phyloP scores from a whole-genome alignment of 1,140 invertebrate genomes.

The Stegodyphus mimosarum region DNA sequence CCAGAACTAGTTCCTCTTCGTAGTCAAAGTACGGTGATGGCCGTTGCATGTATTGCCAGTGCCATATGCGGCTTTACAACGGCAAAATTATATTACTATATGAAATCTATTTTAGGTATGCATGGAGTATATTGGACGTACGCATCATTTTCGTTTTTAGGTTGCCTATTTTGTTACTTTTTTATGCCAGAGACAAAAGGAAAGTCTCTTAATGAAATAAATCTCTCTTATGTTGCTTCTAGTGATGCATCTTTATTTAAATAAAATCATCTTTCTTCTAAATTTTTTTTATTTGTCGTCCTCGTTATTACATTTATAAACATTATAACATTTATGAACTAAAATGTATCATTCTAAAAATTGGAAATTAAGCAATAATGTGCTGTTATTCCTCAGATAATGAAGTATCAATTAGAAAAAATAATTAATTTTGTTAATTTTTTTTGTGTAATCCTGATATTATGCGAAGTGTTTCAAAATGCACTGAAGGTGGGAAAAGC shows the following conservation, averaged over 20 bases:
- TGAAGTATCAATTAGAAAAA: too few species aligned
- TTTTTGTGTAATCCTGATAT: too few species aligned
- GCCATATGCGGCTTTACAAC: constrained; percentile 23
- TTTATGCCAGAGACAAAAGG: constrained; percentile 71
- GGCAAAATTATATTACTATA: constrained; percentile 63
- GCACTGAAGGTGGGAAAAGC: too few species aligned
- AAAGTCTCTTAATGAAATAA: constrained; percentile 68
- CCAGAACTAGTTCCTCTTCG: constrained; percentile 73
- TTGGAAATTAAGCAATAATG: too few species aligned
- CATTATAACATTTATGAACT: not conserved
- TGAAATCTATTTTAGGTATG: constrained; percentile 69
- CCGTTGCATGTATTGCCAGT: constrained; percentile 76
- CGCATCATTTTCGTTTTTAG: constrained; percentile 65
- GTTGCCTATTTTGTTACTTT: constrained; percentile 66
- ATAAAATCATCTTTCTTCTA: too few species aligned
- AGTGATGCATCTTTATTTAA: too few species aligned
- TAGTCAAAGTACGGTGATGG: constrained; percentile 80
- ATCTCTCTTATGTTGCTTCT: constrained; percentile 31
- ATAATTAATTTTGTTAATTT: too few species aligned
- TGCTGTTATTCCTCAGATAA: too few species aligned
- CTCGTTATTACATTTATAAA: not conserved
- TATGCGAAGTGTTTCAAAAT: too few species aligned
- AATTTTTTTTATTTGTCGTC: too few species aligned
- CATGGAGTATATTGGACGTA: constrained; percentile 69
- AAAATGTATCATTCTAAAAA: too few species aligned